Evolutionary conservation across 2,113 vertebrate species (phyloP).

Genomic region (Caloenas nicobarica): DNA sequence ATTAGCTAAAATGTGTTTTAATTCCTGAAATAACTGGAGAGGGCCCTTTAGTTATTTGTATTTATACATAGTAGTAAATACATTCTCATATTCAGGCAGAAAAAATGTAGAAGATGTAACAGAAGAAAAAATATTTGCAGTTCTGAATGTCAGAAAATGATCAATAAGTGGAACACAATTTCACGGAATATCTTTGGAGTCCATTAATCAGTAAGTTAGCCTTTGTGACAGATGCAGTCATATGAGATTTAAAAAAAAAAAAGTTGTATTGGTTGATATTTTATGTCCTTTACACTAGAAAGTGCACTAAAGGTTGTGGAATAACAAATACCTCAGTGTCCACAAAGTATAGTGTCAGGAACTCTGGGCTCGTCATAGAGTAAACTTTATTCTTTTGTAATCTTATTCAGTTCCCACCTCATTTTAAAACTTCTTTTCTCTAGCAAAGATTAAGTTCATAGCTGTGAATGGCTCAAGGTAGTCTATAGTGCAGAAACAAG

Average conservation of each 20-base stretch:
- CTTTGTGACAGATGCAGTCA: conserved; percentile 39
- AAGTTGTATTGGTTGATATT: conserved; percentile 41
- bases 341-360: neutral
- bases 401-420: neutral
- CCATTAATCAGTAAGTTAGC: conserved; percentile 59
- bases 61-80: neutral
- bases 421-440: neutral
- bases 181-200: neutral
- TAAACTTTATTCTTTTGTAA: neutral
- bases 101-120: neutral
- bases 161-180: conserved; percentile 24
- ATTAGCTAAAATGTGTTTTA: neutral
- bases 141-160: conserved; percentile 28
- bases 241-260: neutral
- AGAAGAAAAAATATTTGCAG: neutral
- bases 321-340: conserved; percentile 23
- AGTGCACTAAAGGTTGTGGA: conserved; percentile 41
- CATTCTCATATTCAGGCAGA: neutral
- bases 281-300: conserved; percentile 45
- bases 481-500: neutral
- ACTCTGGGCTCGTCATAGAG: neutral
- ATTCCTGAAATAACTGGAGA: neutral
- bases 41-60: neutral
- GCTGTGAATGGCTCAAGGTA: neutral
- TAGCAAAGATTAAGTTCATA: neutral